phyloP scores from a whole-genome alignment of 2,888 invertebrate genomes.

The Panzeria rudis region DNA sequence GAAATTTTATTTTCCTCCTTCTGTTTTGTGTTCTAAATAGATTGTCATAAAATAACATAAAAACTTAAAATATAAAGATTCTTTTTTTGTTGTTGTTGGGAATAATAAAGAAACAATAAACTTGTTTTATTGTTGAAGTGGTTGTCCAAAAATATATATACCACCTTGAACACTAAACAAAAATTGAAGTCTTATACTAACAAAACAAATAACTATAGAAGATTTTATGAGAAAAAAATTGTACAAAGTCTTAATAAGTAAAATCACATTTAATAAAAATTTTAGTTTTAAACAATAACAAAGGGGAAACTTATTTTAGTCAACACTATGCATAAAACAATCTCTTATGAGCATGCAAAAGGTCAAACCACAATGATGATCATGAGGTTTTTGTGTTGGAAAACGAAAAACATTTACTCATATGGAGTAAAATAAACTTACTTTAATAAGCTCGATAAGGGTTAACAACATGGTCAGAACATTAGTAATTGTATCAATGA shows the following conservation, averaged over 20 bases:
- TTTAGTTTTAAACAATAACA: neutral
- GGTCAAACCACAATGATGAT: constrained; percentile 50
- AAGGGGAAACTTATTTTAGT: constrained; percentile 9
- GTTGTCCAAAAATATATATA: constrained; percentile 48
- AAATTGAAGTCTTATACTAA: constrained; percentile 7
- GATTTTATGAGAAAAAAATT: neutral
- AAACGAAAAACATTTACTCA: neutral
- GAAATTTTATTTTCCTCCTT: constrained; percentile 23
- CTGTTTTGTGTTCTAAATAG: constrained; percentile 11
- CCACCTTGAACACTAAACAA: constrained; percentile 43
- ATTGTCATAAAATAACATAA: constrained; percentile 24
- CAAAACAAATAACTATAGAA: neutral
- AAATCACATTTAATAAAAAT: neutral
- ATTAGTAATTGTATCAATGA: constrained; percentile 65
- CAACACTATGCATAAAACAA: neutral
- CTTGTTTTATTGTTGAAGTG: constrained; percentile 13
- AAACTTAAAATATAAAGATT: neutral
- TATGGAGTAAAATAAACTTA: constrained; percentile 29
- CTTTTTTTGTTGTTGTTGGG: neutral
- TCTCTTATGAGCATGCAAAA: neutral
- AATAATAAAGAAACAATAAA: constrained; percentile 35
- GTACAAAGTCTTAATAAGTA: neutral
- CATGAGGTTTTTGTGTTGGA: constrained; percentile 42
- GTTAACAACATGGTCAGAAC: constrained; percentile 59
- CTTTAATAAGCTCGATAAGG: constrained; percentile 64